A percentile compares a stretch with the other conserved stretches of the same genome.
Evolutionary conservation across 2,113 vertebrate genomes (phyloP).

Genomic region (Planiliza haematocheilus): DNA sequence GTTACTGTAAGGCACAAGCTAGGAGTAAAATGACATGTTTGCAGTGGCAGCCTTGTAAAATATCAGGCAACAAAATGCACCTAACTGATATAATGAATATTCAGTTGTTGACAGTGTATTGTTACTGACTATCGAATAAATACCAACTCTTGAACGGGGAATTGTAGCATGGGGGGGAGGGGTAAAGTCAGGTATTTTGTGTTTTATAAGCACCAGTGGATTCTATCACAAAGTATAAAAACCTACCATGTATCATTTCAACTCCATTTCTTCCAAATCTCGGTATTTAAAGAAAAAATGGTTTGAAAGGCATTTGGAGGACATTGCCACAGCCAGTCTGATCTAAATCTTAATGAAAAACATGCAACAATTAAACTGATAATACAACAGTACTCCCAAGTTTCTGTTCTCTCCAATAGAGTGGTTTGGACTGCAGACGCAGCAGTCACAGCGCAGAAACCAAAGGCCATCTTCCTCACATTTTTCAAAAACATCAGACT

Average conservation of each 20-base stretch:
- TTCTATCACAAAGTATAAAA: background rate
- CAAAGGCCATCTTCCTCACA: constrained; percentile 16
- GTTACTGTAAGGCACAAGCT: no score
- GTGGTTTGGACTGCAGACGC: background rate
- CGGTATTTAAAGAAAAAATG: background rate
- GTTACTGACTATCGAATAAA: no score
- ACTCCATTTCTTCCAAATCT: constrained; percentile 4
- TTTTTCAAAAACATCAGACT: background rate
- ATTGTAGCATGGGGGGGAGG: no score
- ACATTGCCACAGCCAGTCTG: constrained; percentile 11
- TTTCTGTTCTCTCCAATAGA: constrained; percentile 20
- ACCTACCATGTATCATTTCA: background rate
- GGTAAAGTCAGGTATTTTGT: background rate
- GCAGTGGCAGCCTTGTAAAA: no score
- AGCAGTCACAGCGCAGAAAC: background rate
- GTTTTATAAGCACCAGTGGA: background rate
- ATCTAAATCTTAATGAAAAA: constrained; percentile 31
- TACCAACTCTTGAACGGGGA: no score
- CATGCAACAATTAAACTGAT: constrained; percentile 4
- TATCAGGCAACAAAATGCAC: no score
- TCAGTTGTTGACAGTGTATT: no score
- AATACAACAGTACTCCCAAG: background rate
- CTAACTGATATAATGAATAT: no score
- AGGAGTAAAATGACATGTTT: no score
- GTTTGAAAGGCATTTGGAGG: constrained; percentile 22